These are phyloP conservation scores for Metacarcinus magister DNA, from an alignment of 2,888 invertebrate species.

Conservation along the genomic window DNA sequence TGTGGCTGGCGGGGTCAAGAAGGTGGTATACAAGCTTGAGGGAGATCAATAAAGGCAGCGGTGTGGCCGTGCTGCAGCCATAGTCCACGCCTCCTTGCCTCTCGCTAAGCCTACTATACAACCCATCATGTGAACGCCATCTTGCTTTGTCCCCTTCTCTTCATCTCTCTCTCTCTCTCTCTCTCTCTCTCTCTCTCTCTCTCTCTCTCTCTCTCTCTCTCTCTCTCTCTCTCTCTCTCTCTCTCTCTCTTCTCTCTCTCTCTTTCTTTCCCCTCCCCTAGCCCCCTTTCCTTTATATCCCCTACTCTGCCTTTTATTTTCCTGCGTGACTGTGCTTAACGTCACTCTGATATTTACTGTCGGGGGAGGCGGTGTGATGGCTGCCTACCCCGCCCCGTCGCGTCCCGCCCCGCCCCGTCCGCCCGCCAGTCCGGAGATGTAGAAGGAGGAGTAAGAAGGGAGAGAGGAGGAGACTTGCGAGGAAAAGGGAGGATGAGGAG, in stretches of 20 bases:
- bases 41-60: slow-evolving; percentile 47
- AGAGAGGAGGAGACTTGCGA: not conserved
- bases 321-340: slow-evolving; percentile 74
- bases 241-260: slow-evolving; percentile 57
- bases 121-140: slow-evolving; percentile 59
- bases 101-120: slow-evolving; percentile 39
- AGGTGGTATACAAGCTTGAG: slow-evolving; percentile 51
- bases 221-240: slow-evolving; percentile 52
- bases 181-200: slow-evolving; percentile 50
- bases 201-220: slow-evolving; percentile 60
- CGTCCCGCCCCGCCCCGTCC: slow-evolving; percentile 14
- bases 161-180: not conserved
- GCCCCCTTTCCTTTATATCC: slow-evolving; percentile 58
- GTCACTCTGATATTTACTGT: slow-evolving; percentile 73
- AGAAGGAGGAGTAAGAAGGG: not conserved
- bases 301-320: slow-evolving; percentile 73
- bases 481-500: slow-evolving; percentile 53
- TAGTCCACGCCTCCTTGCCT: slow-evolving; percentile 53
- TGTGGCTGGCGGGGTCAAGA: slow-evolving; percentile 51
- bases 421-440: not conserved
- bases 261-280: slow-evolving; percentile 29
- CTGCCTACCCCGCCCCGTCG: slow-evolving; percentile 37
- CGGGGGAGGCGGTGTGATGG: slow-evolving; percentile 60
- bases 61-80: slow-evolving; percentile 53
- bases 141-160: slow-evolving; percentile 58